A percentile compares a stretch with the other conserved stretches of the same genome.
Conservation (phyloP, 2,888 invertebrate species). For the Athalia cordata region DNA sequence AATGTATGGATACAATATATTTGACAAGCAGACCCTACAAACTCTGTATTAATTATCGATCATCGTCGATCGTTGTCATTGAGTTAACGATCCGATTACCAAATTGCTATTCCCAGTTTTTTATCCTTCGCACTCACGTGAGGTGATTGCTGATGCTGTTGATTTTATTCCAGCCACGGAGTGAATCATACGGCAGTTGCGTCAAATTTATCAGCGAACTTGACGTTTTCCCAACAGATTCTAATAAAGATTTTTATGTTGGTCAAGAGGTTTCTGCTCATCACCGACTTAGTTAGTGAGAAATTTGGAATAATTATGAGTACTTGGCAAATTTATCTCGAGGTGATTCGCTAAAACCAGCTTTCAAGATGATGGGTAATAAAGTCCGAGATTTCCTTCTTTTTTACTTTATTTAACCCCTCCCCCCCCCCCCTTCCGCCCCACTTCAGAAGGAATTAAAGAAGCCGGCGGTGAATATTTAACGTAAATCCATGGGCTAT, state of each 20-base stretch:
- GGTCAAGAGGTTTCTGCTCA: too few relatives aligned
- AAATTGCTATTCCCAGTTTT: too few relatives aligned
- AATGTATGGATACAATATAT: background rate
- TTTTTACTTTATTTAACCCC: background rate
- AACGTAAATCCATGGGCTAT: background rate
- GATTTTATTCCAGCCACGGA: too few relatives aligned
- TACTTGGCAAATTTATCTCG: slow-evolving; percentile 22
- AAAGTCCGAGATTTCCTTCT: background rate
- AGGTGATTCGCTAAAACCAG: slow-evolving; percentile 17
- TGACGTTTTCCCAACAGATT: too few relatives aligned
- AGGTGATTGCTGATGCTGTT: too few relatives aligned
- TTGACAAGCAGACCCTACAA: background rate
- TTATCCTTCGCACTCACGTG: too few relatives aligned
- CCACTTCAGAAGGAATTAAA: background rate
- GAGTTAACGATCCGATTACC: too few relatives aligned
- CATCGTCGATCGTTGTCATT: background rate
- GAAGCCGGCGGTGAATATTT: slow-evolving; percentile 17
- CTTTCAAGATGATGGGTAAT: background rate
- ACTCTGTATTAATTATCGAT: background rate
- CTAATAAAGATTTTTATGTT: too few relatives aligned
- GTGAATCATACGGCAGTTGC: too few relatives aligned
- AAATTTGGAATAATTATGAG: slow-evolving; percentile 4
- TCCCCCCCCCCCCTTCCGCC: too few relatives aligned
- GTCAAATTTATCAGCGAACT: too few relatives aligned
- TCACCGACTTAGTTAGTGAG: background rate